These are phyloP conservation scores for Merops nubicus DNA, from an alignment of 2,113 vertebrate genomes.

Conservation along the genomic window DNA sequence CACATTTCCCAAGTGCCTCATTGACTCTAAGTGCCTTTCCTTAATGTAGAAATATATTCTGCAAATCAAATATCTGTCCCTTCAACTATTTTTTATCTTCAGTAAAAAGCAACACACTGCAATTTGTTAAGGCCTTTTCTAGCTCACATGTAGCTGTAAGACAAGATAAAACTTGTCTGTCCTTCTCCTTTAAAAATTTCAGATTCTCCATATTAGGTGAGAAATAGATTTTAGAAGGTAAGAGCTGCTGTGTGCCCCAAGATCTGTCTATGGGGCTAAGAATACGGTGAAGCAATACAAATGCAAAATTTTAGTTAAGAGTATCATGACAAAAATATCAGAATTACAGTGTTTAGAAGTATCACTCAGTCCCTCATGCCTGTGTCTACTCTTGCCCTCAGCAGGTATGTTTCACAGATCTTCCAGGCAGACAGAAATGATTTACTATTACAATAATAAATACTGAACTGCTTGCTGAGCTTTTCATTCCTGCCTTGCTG, in stretches of 20 bases:
- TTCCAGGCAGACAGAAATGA: background rate
- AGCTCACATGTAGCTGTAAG: background rate
- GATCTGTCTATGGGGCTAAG: background rate
- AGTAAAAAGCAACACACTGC: background rate
- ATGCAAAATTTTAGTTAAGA: background rate
- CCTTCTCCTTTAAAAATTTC: background rate
- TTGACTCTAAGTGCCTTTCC: background rate
- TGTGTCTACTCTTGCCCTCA: background rate
- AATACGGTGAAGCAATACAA: background rate
- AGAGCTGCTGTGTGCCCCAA: background rate
- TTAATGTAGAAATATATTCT: conserved; percentile 1
- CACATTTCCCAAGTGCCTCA: conserved; percentile 21
- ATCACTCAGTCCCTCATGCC: background rate
- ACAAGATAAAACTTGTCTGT: background rate
- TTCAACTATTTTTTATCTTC: conserved; percentile 10
- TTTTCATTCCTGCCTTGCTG: conserved; percentile 4
- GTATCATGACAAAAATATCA: background rate
- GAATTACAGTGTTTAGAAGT: background rate
- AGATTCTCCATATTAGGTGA: background rate
- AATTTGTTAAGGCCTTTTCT: background rate
- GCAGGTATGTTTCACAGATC: background rate
- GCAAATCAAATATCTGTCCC: background rate
- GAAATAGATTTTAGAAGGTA: background rate
- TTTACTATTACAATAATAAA: conserved; percentile 26
- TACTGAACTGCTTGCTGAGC: background rate